Conservation (phyloP, 2,888 invertebrate genomes). For the Cephus rjabovi region DNA sequence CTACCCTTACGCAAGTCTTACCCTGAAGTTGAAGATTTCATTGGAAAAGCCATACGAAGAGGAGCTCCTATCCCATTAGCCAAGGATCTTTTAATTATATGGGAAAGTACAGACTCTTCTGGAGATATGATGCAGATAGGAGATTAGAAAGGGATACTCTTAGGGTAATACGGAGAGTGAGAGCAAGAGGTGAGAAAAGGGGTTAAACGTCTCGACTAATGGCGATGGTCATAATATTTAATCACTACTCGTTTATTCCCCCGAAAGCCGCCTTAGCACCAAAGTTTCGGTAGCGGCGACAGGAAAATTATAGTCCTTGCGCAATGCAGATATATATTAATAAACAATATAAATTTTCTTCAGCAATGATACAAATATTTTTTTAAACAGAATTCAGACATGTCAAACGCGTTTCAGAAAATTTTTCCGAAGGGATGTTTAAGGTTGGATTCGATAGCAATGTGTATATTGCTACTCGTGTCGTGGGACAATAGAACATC, state of each 20-base stretch:
- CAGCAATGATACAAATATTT: background rate
- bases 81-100: slow-evolving; percentile 61
- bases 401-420: background rate
- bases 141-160: background rate
- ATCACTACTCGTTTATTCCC: slow-evolving; percentile 62
- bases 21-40: background rate
- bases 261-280: slow-evolving; percentile 34
- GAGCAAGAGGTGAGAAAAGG: background rate
- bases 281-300: slow-evolving; percentile 4
- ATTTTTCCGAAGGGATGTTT: background rate
- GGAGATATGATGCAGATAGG: background rate
- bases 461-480: background rate
- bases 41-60: background rate
- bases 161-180: background rate
- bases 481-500: background rate
- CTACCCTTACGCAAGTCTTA: background rate
- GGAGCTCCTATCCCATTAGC: background rate
- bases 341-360: background rate
- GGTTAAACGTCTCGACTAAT: slow-evolving; percentile 43
- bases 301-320: slow-evolving; percentile 49
- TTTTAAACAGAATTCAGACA: background rate
- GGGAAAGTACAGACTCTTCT: slow-evolving; percentile 59
- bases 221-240: slow-evolving; percentile 65
- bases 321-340: background rate
- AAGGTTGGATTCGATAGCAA: background rate